Evolutionary conservation across 2,113 vertebrate species (phyloP), one percentile per base, ranked within the genome.

Genomic region (Bucco capensis): DNA sequence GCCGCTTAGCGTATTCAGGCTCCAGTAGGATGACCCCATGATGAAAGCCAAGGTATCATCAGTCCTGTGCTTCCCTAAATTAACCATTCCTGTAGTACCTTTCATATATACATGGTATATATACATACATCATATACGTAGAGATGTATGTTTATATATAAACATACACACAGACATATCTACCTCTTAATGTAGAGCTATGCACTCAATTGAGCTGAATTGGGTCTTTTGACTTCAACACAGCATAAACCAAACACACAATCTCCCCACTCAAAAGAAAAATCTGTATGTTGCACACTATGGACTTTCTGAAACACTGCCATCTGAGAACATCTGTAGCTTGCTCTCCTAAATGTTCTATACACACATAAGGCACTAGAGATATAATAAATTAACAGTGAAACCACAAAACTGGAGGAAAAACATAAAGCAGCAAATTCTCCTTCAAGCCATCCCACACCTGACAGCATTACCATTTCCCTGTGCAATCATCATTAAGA

Each of bases 1-100:
- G 15, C 8, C 31, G 9, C 17, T 5, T 44, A 19, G 5, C 0
- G 0, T 14, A 13, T 8, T 1, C 2, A 5, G 50, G 19, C 27
- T 53, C 40, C 40, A 57, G 2, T 0, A 27, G 5, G 11, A 31
- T 7, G 15, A 65, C 10, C 24, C 38, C 5, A 46, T 40, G 25
- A 44, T 14, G 46, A 72, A 61, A 76, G 11, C 33, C 47, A 81
- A 35, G 73, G 6, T 16, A 38, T 1, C 66, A 81, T 16, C 53
- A 58, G 15, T 23, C 14, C 38, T 33, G 19, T 23, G 18, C 27
- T 67, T 47, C 73, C 53, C 11, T 10, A 27, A 42, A 15, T 47
- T 6, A 78, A 38, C 9, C 38, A 22, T 17, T 64, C 53, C 49
- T 30, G 71, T 18, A n/a, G 33, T 8, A 25, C 27, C 40, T 5